Percentiles rank a stretch among this genome's conserved stretches.
Conservation (phyloP, 2,797 vertebrate species). For the Epinephelus malabaricus region DNA sequence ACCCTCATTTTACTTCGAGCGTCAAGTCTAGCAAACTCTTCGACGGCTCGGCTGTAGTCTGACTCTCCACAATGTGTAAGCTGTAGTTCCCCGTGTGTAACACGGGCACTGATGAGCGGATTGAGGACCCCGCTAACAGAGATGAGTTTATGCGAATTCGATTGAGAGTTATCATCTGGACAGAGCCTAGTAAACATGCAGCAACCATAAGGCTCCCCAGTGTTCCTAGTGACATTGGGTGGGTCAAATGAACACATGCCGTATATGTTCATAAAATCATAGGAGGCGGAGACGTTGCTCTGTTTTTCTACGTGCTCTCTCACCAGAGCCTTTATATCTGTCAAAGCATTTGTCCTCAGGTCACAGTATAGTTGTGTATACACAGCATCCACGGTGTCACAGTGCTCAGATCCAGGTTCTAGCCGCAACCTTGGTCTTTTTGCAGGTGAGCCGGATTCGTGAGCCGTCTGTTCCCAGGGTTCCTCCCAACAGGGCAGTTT, state of each 20-base stretch:
- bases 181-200: constrained; percentile 18
- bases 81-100: neutral
- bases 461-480: too few relatives aligned
- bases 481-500: constrained; percentile 3
- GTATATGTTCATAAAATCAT: constrained; percentile 40
- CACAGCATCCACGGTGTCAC: neutral
- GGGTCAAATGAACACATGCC: constrained; percentile 18
- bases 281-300: neutral
- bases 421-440: neutral
- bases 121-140: constrained; percentile 4
- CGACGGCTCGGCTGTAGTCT: neutral
- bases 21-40: neutral
- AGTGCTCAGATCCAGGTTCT: neutral
- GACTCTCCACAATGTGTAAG: neutral
- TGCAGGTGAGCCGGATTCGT: too few relatives aligned
- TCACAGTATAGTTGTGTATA: neutral
- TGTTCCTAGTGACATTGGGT: neutral
- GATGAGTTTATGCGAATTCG: neutral
- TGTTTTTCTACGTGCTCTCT: neutral
- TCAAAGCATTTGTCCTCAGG: neutral
- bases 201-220: fast-evolving
- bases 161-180: neutral
- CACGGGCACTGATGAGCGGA: neutral
- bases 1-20: constrained; percentile 1
- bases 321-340: constrained; percentile 20